Evolutionary conservation across 2,888 invertebrate species (phyloP), one percentile per base, ranked within the genome.

Genomic region (Papilio demoleus): DNA sequence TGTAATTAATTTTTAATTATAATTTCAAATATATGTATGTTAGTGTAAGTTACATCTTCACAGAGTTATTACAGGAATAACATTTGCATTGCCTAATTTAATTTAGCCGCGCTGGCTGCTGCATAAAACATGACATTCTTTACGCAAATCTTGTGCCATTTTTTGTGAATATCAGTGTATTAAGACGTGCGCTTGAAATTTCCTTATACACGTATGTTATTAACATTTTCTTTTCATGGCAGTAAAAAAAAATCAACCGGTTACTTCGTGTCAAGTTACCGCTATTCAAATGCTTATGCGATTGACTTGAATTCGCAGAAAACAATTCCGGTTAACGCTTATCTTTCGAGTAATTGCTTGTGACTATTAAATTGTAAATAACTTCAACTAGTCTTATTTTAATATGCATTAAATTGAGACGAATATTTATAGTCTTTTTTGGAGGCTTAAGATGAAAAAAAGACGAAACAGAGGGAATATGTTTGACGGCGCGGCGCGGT

Each of bases 51-150:
- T 53, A 50, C 31, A 56, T 31, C 9, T 56, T 56, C 3, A 27
- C 27, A 56, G 53, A 31, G 31, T 56, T 56, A 56, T 56, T 17
- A 56, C 31, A 56, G 24, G 61, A 27, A 27, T 61, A 40, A 42
- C 61, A 61, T 61, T 61, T 61, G 61, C 61, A 61, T 61, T 40
- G 42, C 40, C 61, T 27, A 61, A 61, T 61, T 61, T 61, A 40
- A 61, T 61, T 61, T 61, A 61, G 61, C 38, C 24, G 61, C 38
- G 61, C 53, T 53, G 53, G 27, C n/a, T 56, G 53, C 17, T 56
- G 31, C 53, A 56, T 56, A 56, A 56, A 56, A 56, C n/a, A 56
- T 56, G 53, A 56, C 53, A 27, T 56, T 56, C 31, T 56, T 56
- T 31, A 56, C 53, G 27, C n/a, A 31, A 56, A 56, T 56, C 53